Conservation (phyloP, 2,113 vertebrate genomes). For the Megaleporinus macrocephalus region DNA sequence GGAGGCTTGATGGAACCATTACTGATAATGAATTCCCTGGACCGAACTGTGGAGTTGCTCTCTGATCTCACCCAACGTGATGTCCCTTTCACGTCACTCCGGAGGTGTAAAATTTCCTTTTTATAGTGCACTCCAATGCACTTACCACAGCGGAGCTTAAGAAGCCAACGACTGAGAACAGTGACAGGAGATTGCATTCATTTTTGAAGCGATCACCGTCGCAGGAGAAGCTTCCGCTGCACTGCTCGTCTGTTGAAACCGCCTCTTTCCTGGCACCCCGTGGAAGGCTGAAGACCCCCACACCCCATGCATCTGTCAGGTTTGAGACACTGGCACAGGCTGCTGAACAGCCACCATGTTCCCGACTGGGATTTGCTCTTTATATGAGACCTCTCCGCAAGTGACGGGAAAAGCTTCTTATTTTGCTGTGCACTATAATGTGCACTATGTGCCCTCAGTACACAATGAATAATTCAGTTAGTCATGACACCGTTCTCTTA, state of each 20-base stretch:
- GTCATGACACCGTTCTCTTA: neutral
- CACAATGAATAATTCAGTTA: slow-evolving; percentile 25
- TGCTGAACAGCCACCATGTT: slow-evolving; percentile 19
- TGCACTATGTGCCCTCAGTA: neutral
- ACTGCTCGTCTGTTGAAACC: neutral
- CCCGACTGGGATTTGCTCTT: slow-evolving; percentile 12
- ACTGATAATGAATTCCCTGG: slow-evolving; percentile 18
- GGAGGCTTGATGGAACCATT: slow-evolving; percentile 15
- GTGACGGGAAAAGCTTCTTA: slow-evolving; percentile 11
- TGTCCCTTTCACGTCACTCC: slow-evolving; percentile 18
- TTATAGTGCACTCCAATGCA: slow-evolving; percentile 32
- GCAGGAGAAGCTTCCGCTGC: neutral
- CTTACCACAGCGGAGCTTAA: slow-evolving; percentile 6
- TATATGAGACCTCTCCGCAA: slow-evolving; percentile 5
- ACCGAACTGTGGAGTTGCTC: neutral
- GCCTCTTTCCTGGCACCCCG: neutral
- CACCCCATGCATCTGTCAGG: slow-evolving; percentile 9
- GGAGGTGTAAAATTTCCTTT: slow-evolving; percentile 24
- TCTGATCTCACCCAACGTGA: neutral
- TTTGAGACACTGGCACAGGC: neutral
- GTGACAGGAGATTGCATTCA: slow-evolving; percentile 7
- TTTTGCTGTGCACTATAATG: neutral
- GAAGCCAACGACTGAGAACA: neutral
- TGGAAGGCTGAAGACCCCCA: neutral
- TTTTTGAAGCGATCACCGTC: neutral